phyloP scores from a whole-genome alignment of 2,797 vertebrate species.

The Astyanax mexicanus region DNA sequence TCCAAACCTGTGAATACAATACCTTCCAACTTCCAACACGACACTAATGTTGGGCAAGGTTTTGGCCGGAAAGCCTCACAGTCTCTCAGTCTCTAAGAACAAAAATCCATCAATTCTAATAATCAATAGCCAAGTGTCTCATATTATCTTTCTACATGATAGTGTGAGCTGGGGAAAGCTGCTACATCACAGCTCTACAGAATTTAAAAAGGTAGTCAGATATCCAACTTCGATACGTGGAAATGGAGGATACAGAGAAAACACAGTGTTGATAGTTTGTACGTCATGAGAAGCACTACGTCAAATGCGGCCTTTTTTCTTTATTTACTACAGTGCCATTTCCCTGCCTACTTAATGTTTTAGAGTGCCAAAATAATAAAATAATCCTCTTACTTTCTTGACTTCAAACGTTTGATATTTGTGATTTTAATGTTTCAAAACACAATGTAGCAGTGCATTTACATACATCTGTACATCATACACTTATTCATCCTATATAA shows the following conservation, averaged over 20 bases:
- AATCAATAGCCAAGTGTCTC: background rate
- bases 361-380: too few species aligned
- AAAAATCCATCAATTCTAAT: slow-evolving; percentile 27
- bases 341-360: background rate
- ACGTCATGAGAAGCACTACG: background rate
- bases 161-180: background rate
- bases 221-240: background rate
- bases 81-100: background rate
- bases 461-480: too few species aligned
- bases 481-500: too few species aligned
- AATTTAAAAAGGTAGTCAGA: background rate
- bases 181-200: too few species aligned
- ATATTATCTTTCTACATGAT: background rate
- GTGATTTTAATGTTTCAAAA: slow-evolving; percentile 17
- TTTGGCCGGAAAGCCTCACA: slow-evolving; percentile 41
- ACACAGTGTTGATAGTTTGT: background rate
- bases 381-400: too few species aligned
- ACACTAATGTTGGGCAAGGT: background rate
- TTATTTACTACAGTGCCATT: background rate
- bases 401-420: too few species aligned
- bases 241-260: background rate
- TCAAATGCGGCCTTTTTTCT: background rate
- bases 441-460: too few species aligned
- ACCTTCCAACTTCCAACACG: slow-evolving; percentile 16
- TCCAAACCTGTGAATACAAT: slow-evolving; percentile 3